Base-by-base conservation (phyloP, 1,140 invertebrate genomes). In the Helicoverpa armigera region DNA sequence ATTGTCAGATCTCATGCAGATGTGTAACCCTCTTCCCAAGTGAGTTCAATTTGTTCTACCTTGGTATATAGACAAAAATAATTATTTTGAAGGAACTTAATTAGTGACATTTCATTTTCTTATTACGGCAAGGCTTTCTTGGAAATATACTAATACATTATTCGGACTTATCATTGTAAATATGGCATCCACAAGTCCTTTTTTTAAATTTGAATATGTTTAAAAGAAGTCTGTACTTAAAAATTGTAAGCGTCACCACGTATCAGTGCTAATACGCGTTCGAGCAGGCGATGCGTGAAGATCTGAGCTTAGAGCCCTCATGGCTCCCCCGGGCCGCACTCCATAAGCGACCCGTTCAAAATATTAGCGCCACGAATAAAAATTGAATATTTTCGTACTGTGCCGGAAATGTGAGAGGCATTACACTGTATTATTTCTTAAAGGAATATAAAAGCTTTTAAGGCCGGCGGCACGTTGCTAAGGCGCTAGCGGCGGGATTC, bases 321-420 rank as follows among this genome's bases (percentile, higher is more conserved):
- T 84, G 88, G 86, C 88, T 86, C 89, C 84, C 84, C 76, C 82
- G 80, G 75, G 69, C 75, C 85, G 82, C 81, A 76, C 70, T 84
- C 79, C 80, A 82, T 86, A 82, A 83, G 81, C 86, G 85, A 87
- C 82, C 84, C 84, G 87, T 91, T 88, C 83, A 90, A 90, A 92
- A 92, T 91, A 91, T 89, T 89, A 89, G 85, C 83, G 85, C 83
- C 84, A 82, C 82, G 83, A 91, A 92, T 91, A 94, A 94, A 94
- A 94, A 92, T 90, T 89, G 88, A 90, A 94, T 94, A 94, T 93
- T 94, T 94, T 92, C 92, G 89, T 91, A 93, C 93, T 92, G 87
- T 88, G 90, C 83, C 87, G 58, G 74, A 69, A 83, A 77, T 82
- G 69, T 43, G 81, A 81, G 80, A 84, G 88, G 89, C 90, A 92